Base-by-base conservation (phyloP, 2,888 invertebrate species). In the Hypomecis punctinalis region DNA sequence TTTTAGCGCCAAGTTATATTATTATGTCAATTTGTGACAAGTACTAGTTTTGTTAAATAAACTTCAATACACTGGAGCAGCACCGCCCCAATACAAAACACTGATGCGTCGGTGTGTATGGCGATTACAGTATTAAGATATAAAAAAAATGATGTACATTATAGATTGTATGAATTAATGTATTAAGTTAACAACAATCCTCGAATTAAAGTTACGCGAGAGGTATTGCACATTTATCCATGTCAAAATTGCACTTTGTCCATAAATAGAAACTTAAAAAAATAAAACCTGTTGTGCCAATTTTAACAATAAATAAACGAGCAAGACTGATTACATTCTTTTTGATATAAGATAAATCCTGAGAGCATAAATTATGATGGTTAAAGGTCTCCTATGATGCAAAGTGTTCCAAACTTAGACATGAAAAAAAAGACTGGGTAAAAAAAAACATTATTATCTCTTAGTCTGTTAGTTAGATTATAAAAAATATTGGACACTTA, bases 241-340 rank as follows among this genome's bases (percentile, higher is more conserved):
- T 66, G 72, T 75, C 67, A 77, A 74, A 78, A 77, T 78, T 77
- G 78, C 77, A 79, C 79, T 71, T 69, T 64, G 63, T 70, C 68
- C 67, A 61, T 63, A 66, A 33, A 66, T 64, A 64, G 61, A 64
- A 63, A 66, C 58, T 68, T 71, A 71, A 61, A 66, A 69, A 70
- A 70, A 69, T 66, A 73, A 70, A 73, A 1, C 5, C 52, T 63
- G 57, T 68, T 59, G 73, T 69, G 74, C 59, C 71, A 75, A 77
- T 77, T 77, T 67, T 59, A 78, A 79, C 78, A 76, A 63, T 60
- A 74, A 76, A 77, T 77, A 79, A 80, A 78, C 74, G 71, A 65
- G 71, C 74, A 75, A 74, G 58, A 33, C 51, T 40, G 58, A 59
- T 68, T n/a, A 33, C 60, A 63, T 59, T 62, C 48, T 64, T 43